These are phyloP conservation scores for Hirtodrosophila trivittata DNA, from an alignment of 2,888 invertebrate genomes.

Conservation along the genomic window DNA sequence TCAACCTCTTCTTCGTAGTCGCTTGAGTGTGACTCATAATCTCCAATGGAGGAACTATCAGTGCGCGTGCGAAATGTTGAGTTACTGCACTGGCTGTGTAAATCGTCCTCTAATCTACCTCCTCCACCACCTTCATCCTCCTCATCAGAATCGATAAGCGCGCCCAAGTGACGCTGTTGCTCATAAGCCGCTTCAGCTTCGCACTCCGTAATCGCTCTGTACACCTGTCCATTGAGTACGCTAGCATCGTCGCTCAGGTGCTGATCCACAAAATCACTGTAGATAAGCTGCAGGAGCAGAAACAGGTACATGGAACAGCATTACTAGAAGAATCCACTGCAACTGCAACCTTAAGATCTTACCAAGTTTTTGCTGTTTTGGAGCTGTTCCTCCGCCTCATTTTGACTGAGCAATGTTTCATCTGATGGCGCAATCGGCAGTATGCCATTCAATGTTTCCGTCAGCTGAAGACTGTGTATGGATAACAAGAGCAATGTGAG, in stretches of 20 bases:
- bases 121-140: slow-evolving; percentile 5
- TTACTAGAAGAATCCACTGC: neutral
- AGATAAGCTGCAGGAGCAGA: slow-evolving; percentile 75
- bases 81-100: slow-evolving; percentile 74
- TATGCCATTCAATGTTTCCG: slow-evolving; percentile 83
- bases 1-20: slow-evolving; percentile 81
- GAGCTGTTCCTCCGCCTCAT: slow-evolving; percentile 57
- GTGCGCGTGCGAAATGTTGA: slow-evolving; percentile 82
- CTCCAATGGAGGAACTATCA: slow-evolving; percentile 82
- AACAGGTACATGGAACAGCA: too few species aligned
- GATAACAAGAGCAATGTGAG: slow-evolving; percentile 28
- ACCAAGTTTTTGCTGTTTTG: slow-evolving; percentile 77
- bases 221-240: slow-evolving; percentile 71
- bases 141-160: slow-evolving; percentile 41
- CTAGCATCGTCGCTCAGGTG: slow-evolving; percentile 59
- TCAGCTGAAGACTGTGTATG: slow-evolving; percentile 75
- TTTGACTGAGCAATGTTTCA: slow-evolving; percentile 63
- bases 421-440: slow-evolving; percentile 81
- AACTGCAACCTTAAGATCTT: neutral
- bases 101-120: slow-evolving; percentile 50
- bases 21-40: slow-evolving; percentile 83
- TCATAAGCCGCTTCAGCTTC: slow-evolving; percentile 54
- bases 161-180: slow-evolving; percentile 48
- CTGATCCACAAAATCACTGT: slow-evolving; percentile 73
- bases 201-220: slow-evolving; percentile 55